These are phyloP conservation scores for Phoxinus dragarum DNA, from an alignment of 2,797 vertebrate genomes.

Conservation along the genomic window DNA sequence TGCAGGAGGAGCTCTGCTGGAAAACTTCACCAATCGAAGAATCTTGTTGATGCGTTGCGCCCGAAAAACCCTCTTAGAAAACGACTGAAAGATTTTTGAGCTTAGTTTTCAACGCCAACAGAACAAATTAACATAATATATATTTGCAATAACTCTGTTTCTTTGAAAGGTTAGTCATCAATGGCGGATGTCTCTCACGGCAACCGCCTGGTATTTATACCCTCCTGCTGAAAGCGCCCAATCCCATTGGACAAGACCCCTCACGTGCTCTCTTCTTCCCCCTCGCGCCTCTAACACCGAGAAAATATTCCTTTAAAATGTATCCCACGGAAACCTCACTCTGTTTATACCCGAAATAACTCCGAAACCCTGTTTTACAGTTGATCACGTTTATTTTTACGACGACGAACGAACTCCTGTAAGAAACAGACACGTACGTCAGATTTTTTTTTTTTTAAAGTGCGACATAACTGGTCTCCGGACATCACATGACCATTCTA, in stretches of 20 bases:
- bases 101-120: not conserved
- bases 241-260: slow-evolving; percentile 72
- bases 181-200: slow-evolving; percentile 65
- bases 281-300: slow-evolving; percentile 34
- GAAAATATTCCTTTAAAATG: slow-evolving; percentile 1
- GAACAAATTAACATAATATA: not conserved
- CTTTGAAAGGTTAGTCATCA: slow-evolving; percentile 57
- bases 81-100: not conserved
- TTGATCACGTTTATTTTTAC: not conserved
- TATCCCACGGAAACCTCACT: not conserved
- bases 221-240: slow-evolving; percentile 48
- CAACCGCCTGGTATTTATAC: slow-evolving; percentile 75
- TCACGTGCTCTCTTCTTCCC: slow-evolving; percentile 61
- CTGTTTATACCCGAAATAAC: not conserved
- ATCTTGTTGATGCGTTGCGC: slow-evolving; percentile 48
- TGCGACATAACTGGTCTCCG: slow-evolving; percentile 59
- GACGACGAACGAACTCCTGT: not conserved
- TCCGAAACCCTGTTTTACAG: slow-evolving; percentile 1
- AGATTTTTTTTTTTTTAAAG: slow-evolving; percentile 58
- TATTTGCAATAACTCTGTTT: slow-evolving; percentile 10
- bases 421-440: slow-evolving; percentile 42
- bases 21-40: slow-evolving; percentile 48
- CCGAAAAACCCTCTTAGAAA: slow-evolving; percentile 19
- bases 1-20: slow-evolving; percentile 56
- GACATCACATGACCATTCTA: slow-evolving; percentile 61